Base-by-base conservation (phyloP, 2,888 invertebrate species). In the Ormyrus rosae region DNA sequence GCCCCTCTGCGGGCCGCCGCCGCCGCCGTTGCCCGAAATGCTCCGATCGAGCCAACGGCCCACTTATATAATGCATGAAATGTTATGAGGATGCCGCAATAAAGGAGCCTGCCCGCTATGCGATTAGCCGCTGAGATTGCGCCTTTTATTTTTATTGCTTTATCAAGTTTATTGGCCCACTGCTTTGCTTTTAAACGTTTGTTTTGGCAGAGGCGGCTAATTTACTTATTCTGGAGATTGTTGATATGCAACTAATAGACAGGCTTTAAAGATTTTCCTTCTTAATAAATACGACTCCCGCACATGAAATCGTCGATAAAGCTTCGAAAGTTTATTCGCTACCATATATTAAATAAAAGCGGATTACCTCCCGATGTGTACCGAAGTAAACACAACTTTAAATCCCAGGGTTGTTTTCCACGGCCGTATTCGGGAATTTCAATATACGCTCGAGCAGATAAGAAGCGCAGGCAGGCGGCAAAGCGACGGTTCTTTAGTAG, bases 41-140 rank as follows among this genome's bases (percentile, higher is more conserved):
- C 46, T 4, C 13, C 13, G 46, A 46, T 9, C 7, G 13, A 58
- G 13, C 48, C 56, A 58, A 56, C 19, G 69, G 58, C 58, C 58
- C 58, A 48, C 58, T 70, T 58, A 46, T 50, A 10, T 50, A 48
- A 70, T 70, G 19, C 69, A 70, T 13, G 69, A 70, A 70, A 70
- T 58, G 46, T 70, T 70, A 70, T 13, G 69, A 70, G 69, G 48
- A 13, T 48, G 11, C 45, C n/a, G 55, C 11, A 45, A 11, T 68
- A 70, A 70, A 70, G 46, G 69, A n/a, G 19, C 46, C 34, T 58
- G 7, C 48, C 48, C n/a, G 13, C 8, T 46, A 9, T 70, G 10
- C 11, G 56, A 70, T 58, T 70, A 48, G 58, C 34, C 9, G 34
- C n/a, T 5, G 1, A n/a, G 45, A 19, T 68, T 55, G 5, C 11